Evolutionary conservation across 35 echinoderm and acorn worm species (phyloP), one percentile per base, ranked within the genome.

Genomic region (Lytechinus variegatus): DNA sequence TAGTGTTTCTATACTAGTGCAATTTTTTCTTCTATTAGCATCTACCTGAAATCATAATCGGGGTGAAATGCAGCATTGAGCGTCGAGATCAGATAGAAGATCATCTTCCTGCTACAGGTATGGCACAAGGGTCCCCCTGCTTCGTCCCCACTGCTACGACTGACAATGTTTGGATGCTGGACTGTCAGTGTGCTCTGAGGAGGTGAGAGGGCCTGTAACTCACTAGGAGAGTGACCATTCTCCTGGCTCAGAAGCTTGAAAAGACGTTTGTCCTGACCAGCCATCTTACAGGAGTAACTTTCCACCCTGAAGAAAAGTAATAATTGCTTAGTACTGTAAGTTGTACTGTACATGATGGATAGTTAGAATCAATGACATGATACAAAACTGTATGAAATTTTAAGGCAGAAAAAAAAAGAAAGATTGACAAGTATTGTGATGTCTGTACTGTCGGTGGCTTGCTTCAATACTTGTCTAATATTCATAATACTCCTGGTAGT

Each of bases 221-320:
- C 98, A 95, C 97, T 94, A 56, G 98, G 98, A 27, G 98, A 98
- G 54, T 99, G 98, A 5, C 98, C 98, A 58, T 99, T 97, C 93
- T 99, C 98, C 56, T 95, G 95, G 91, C 97, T 99, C 52, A 99
- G 95, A 91, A 99, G 94, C 97, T 99, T 99, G 94, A 97, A 99
- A 12, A 99, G 95, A 10, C 98, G 97, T 66, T 99, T 99, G 95
- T 99, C 98, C 28, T 99, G 96, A 19, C 98, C 98, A 0, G 98
- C 97, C 98, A 99, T 99, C 95, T 99, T 99, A 52, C 98, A 99
- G 54, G 98, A 99, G 92, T 99, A 99, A 95, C 98, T 99, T 94
- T 99, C 98, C 10, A 99, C 95, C 94, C 98, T 99, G 66, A 12
- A 90, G n/a, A 21, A 33, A n/a, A 79, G 14, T 79, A n/a, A 79